Base-by-base conservation (phyloP, 2,797 vertebrate genomes). In the Labroides dimidiatus region DNA sequence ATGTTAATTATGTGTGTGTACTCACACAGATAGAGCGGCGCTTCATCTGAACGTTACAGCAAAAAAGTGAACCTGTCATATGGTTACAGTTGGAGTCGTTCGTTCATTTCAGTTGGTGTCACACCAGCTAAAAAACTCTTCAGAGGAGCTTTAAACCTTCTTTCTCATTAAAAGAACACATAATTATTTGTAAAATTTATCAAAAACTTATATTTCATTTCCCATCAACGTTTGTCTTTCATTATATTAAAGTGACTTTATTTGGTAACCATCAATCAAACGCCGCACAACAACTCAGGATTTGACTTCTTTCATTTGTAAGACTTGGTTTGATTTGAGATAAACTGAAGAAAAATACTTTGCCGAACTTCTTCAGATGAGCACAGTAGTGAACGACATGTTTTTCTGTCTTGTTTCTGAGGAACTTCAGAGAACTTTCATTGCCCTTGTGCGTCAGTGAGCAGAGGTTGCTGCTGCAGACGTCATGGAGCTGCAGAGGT, bases 371-470 rank as follows among this genome's bases (percentile, higher is more conserved):
- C 20, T 66, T 47, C 23, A 5, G 17, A 14, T 36, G 20, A 0
- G 56, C n/a, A 44, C 27, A 42, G 20, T 57, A 14, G 39, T 37
- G 41, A 69, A 64, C 37, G 13, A 51, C 44, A 62, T 48, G 67
- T 48, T 57, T 48, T 41, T 19, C 8, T 6, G 20, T 58, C 1
- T 63, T 68, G 44, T 71, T 44, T 70, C 20, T 73, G 0, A 24
- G 51, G 41, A 64, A 10, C 42, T 12, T 57, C 1, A 12, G 43
- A 67, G 69, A 60, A 58, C 64, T 89, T 83, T 70, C 53, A 4
- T 44, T 80, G 89, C 77, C 80, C 84, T 86, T 83, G 81, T 72
- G 52, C 59, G 64, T 72, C 73, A 49, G 64, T 41, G 16, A 75
- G 16, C 59, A 67, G 80, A 80, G 57, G 81, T 65, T 68, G 86